phyloP scores from a whole-genome alignment of 2,888 invertebrate species.

The Gastrophysa polygoni region DNA sequence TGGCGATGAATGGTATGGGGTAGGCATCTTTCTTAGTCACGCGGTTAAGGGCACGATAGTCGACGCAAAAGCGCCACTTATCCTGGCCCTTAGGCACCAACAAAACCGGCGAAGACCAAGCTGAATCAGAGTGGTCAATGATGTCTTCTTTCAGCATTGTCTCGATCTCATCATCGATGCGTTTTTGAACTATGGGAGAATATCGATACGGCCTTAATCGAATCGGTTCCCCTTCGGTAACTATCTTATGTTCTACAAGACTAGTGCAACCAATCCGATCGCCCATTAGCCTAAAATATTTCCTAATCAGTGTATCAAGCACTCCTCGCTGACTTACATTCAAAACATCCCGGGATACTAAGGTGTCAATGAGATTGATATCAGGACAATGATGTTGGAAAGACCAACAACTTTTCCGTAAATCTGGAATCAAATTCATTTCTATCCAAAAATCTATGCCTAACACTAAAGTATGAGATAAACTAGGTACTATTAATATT shows the following conservation, averaged over 20 bases:
- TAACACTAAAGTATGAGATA: conserved; percentile 5
- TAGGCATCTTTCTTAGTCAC: conserved; percentile 13
- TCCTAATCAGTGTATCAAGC: not conserved
- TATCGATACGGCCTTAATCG: conserved; percentile 11
- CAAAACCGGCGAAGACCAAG: not conserved
- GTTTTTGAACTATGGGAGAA: conserved; percentile 12
- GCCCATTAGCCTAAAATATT: not conserved
- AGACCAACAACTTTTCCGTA: no score
- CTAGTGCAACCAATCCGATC: conserved; percentile 7
- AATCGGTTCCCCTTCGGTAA: not conserved
- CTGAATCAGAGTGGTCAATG: conserved; percentile 8
- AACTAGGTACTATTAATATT: not conserved
- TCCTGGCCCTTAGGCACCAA: conserved; percentile 5
- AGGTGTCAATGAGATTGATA: not conserved
- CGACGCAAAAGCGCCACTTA: conserved; percentile 27
- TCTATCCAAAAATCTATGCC: not conserved
- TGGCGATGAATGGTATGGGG: conserved; percentile 13
- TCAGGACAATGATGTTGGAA: not conserved
- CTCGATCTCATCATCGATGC: conserved; percentile 9
- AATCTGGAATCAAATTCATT: no score
- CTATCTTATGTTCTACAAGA: not conserved
- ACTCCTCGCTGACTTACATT: not conserved
- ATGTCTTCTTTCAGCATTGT: conserved; percentile 7
- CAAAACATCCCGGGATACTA: conserved; percentile 1
- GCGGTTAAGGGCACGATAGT: conserved; percentile 37